Evolutionary conservation across 2,113 vertebrate species (phyloP).

Genomic region (Burhinus bistriatus): DNA sequence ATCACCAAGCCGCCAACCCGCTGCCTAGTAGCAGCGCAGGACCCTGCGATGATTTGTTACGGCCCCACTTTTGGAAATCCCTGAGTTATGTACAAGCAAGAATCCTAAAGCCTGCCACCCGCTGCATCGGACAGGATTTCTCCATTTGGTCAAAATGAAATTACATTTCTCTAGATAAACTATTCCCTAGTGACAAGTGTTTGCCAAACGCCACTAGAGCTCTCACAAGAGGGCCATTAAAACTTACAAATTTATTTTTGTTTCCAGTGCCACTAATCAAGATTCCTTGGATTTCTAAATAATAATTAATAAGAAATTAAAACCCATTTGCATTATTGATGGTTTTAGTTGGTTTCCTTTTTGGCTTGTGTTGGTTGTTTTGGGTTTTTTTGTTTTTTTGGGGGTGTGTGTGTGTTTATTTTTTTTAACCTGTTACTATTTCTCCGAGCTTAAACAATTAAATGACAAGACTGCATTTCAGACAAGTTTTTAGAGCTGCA

Average conservation of each 20-base stretch:
- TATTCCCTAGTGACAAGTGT: not conserved
- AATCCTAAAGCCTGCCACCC: not conserved
- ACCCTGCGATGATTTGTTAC: accelerated
- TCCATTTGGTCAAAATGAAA: not conserved
- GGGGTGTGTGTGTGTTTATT: accelerated
- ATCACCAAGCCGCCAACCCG: accelerated
- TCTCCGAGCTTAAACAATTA: not conserved
- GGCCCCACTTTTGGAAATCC: not conserved
- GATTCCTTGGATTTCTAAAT: not conserved
- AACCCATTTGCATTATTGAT: not conserved
- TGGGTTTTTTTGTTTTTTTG: not conserved
- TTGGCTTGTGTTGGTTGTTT: not conserved
- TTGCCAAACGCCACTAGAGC: not conserved
- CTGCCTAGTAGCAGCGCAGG: accelerated
- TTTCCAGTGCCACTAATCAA: not conserved
- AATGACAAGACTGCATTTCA: not conserved
- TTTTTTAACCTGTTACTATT: not conserved
- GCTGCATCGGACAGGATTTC: not conserved
- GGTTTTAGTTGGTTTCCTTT: not conserved
- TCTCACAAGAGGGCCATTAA: not conserved
- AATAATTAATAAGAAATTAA: not conserved
- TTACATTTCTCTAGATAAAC: not conserved
- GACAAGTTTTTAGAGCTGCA: not conserved
- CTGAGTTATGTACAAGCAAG: not conserved
- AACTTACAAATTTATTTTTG: not conserved